Evolutionary conservation across 2,888 invertebrate species (phyloP).

Genomic region (Siphonodentalium dalli): DNA sequence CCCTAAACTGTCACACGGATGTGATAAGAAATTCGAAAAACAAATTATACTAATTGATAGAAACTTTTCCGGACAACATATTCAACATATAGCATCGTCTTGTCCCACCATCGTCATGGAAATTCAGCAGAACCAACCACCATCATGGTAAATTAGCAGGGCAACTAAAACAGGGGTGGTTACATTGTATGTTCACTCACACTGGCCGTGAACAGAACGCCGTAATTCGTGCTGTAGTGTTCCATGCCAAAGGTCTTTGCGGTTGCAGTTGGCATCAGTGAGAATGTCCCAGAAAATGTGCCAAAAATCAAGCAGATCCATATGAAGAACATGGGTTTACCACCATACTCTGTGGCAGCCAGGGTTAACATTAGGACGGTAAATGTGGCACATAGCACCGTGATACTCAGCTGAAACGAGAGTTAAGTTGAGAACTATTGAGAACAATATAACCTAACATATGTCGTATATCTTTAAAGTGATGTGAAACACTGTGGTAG

Average conservation of each 20-base stretch:
- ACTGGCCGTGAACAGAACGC: conserved; percentile 54
- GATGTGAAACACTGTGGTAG: neutral
- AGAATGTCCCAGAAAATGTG: conserved; percentile 59
- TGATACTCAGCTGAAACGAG: conserved; percentile 34
- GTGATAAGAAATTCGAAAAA: too few species aligned
- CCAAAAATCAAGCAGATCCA: conserved; percentile 61
- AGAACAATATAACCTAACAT: neutral
- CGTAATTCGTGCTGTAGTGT: conserved; percentile 58
- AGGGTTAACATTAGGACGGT: conserved; percentile 37
- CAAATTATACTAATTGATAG: too few species aligned
- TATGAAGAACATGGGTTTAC: conserved; percentile 49
- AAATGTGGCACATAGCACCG: conserved; percentile 34
- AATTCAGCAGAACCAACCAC: too few species aligned
- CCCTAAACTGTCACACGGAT: too few species aligned
- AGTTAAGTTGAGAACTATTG: neutral
- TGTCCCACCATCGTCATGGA: too few species aligned
- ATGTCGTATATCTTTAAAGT: neutral
- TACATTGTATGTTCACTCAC: too few species aligned
- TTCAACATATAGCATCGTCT: too few species aligned
- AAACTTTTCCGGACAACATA: too few species aligned
- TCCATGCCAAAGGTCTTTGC: conserved; percentile 61
- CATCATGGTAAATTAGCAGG: too few species aligned
- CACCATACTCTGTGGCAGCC: conserved; percentile 39
- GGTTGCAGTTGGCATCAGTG: conserved; percentile 60
- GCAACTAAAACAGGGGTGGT: too few species aligned